These are phyloP conservation scores for Nephrotoma appendiculata DNA, from an alignment of 2,888 invertebrate genomes.

Conservation along the genomic window DNA sequence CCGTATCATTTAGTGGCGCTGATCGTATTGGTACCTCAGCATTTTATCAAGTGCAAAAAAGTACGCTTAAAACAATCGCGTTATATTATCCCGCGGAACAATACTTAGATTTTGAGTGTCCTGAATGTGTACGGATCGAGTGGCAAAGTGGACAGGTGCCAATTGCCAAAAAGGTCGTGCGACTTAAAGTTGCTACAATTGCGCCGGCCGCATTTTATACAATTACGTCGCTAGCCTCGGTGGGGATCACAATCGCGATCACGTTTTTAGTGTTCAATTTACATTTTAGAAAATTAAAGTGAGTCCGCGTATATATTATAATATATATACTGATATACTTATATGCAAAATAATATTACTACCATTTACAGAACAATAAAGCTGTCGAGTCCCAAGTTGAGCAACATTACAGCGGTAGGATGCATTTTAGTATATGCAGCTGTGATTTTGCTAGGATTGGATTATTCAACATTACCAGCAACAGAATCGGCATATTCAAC, in stretches of 20 bases:
- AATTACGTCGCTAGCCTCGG: constrained; percentile 53
- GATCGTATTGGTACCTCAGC: constrained; percentile 78
- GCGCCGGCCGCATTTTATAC: constrained; percentile 60
- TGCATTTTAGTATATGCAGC: constrained; percentile 83
- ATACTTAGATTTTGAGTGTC: constrained; percentile 51
- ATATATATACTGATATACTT: no score
- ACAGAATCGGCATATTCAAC: constrained; percentile 56
- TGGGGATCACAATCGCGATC: constrained; percentile 60
- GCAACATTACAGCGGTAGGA: constrained; percentile 82
- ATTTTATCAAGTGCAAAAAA: constrained; percentile 76
- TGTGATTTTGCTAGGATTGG: constrained; percentile 71
- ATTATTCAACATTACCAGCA: constrained; percentile 60
- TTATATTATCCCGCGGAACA: constrained; percentile 48
- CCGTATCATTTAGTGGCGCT: constrained; percentile 76
- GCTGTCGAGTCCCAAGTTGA: constrained; percentile 78
- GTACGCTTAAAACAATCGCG: constrained; percentile 56
- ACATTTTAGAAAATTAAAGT: constrained; percentile 70
- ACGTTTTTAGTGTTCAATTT: constrained; percentile 70
- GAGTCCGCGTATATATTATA: constrained; percentile 15
- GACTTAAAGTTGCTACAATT: constrained; percentile 60
- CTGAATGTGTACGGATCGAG: constrained; percentile 46
- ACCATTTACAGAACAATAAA: constrained; percentile 60
- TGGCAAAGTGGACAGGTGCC: constrained; percentile 72
- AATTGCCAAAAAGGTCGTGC: constrained; percentile 61
- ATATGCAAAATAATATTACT: no score